phyloP scores from a whole-genome alignment of 2,797 vertebrate species.

The Paedocypris micromegethes region DNA sequence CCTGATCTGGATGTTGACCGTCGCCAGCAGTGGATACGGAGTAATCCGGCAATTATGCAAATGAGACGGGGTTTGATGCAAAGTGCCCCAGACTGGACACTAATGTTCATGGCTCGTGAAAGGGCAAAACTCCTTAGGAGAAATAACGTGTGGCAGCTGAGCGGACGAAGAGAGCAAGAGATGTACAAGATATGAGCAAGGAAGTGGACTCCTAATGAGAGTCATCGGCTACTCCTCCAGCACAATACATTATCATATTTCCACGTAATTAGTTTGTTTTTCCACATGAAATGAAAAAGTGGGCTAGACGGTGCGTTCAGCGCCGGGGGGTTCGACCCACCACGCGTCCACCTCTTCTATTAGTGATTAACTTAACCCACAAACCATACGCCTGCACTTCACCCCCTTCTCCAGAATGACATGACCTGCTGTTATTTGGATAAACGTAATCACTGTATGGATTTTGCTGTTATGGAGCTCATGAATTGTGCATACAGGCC shows the following conservation, averaged over 20 bases:
- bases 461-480: constrained; percentile 76
- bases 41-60: constrained; percentile 88
- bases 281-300: constrained; percentile 98
- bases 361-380: constrained; percentile 32
- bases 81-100: constrained; percentile 80
- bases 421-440: constrained; percentile 31
- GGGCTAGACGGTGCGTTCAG: constrained; percentile 82
- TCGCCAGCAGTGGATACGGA: constrained; percentile 55
- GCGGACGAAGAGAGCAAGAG: constrained; percentile 37
- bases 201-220: constrained; percentile 46
- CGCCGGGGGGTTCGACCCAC: constrained; percentile 63
- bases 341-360: constrained; percentile 32
- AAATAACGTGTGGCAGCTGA: constrained; percentile 77
- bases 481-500: constrained; percentile 76
- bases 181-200: constrained; percentile 40
- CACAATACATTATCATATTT: constrained; percentile 98
- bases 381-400: constrained; percentile 10
- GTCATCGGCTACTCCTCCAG: constrained; percentile 70
- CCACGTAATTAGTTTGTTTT: constrained; percentile 99
- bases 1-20: constrained; percentile 50
- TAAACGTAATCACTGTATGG: constrained; percentile 66
- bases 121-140: constrained; percentile 94
- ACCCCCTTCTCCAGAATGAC: background rate
- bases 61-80: constrained; percentile 80
- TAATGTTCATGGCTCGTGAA: constrained; percentile 93